phyloP scores from a whole-genome alignment of 1,140 invertebrate genomes.

The Papilio xuthus region DNA sequence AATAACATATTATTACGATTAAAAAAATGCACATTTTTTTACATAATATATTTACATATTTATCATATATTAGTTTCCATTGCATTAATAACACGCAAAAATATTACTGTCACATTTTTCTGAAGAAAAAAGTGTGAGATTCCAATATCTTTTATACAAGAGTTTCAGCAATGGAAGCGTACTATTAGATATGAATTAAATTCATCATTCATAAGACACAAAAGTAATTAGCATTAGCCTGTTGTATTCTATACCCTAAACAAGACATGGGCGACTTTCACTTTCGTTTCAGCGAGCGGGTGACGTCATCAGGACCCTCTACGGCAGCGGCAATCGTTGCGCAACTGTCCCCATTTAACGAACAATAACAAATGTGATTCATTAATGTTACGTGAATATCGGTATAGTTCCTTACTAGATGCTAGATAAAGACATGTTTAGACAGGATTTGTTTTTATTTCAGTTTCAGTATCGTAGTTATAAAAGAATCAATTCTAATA shows the following conservation, averaged over 20 bases:
- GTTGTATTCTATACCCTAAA: conserved; percentile 36
- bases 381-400: conserved; percentile 38
- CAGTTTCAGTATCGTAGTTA: not conserved
- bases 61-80: not conserved
- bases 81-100: not conserved
- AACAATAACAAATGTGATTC: conserved; percentile 57
- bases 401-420: not conserved
- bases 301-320: conserved; percentile 70
- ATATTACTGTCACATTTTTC: not conserved
- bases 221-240: not conserved
- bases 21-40: not conserved
- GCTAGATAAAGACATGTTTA: not conserved
- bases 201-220: not conserved
- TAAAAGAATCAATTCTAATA: too few species aligned
- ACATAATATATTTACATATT: not conserved
- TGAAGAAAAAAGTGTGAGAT: not conserved
- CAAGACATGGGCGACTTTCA: conserved; percentile 72
- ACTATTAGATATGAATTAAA: not conserved
- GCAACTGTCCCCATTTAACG: conserved; percentile 50
- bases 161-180: too few species aligned
- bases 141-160: not conserved
- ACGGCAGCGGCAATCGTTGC: conserved; percentile 51
- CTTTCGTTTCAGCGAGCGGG: conserved; percentile 63
- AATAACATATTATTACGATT: not conserved
- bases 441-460: not conserved